Evolutionary conservation across 2,113 vertebrate species (phyloP).

Genomic region (Bettongia penicillata): DNA sequence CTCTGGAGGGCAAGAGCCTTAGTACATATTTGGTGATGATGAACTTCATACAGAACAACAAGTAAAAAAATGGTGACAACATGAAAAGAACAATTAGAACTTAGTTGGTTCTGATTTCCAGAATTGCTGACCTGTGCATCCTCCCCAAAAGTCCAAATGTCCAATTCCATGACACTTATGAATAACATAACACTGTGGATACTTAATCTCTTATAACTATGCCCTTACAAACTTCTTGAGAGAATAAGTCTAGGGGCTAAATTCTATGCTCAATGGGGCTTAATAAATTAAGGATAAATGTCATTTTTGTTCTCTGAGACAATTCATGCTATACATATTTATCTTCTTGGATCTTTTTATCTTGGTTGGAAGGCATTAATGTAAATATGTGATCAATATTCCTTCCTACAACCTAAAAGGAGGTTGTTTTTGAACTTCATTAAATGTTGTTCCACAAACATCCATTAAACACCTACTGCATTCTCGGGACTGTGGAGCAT

Average conservation of each 20-base stretch:
- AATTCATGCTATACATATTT: background rate
- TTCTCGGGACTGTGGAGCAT: background rate
- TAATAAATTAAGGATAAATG: background rate
- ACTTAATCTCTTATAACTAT: background rate
- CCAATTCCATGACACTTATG: background rate
- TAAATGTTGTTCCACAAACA: background rate
- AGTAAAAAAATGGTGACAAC: background rate
- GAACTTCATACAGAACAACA: background rate
- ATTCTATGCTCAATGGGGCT: background rate
- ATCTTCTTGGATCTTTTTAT: background rate
- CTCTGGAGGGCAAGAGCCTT: background rate
- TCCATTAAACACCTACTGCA: background rate
- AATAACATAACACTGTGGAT: background rate
- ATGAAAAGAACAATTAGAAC: background rate
- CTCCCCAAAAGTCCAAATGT: background rate
- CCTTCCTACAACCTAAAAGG: background rate
- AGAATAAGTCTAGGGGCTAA: background rate
- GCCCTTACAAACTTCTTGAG: background rate
- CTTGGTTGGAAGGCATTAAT: background rate
- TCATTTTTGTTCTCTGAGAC: background rate
- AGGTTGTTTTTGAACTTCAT: background rate
- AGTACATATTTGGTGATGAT: background rate
- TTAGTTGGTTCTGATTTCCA: background rate
- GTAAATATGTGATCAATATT: background rate
- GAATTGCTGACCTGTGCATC: background rate